phyloP scores from a whole-genome alignment of 2,797 vertebrate genomes.

The Alexandromys oeconomus region DNA sequence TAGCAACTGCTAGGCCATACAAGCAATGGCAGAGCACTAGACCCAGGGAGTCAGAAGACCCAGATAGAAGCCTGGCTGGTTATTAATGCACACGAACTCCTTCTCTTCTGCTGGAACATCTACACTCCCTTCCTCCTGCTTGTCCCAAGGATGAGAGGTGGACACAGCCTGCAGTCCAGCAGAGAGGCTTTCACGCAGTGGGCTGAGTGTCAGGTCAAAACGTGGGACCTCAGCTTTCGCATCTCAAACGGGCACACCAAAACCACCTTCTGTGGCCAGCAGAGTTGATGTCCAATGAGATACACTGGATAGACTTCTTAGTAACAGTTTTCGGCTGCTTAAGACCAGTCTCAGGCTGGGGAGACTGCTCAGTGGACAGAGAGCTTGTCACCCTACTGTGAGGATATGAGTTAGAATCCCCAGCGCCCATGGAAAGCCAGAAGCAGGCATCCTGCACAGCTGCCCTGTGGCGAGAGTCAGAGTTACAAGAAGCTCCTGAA shows the following conservation, averaged over 20 bases:
- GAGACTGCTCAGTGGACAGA: not conserved
- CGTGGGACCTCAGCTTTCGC: no score
- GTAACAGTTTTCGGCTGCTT: not conserved
- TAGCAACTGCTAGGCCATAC: not conserved
- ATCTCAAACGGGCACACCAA: not conserved
- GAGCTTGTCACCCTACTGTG: not conserved
- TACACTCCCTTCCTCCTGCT: not conserved
- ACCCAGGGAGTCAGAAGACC: not conserved
- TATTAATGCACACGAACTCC: not conserved
- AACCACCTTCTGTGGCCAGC: not conserved
- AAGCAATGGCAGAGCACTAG: not conserved
- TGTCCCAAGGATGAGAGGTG: not conserved
- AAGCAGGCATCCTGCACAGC: not conserved
- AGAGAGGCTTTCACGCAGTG: fast-evolving
- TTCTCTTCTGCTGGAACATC: not conserved
- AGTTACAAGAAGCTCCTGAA: not conserved
- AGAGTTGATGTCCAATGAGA: not conserved
- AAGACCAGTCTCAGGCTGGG: not conserved
- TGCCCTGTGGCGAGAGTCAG: no score
- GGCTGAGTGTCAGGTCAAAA: not conserved
- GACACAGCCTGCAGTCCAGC: not conserved
- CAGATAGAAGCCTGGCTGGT: not conserved
- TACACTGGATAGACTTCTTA: not conserved
- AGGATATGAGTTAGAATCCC: not conserved
- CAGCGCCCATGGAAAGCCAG: not conserved